Percentiles rank a stretch among this genome's conserved stretches.
These are phyloP conservation scores for Seison nebaliae DNA, from an alignment of 1,140 invertebrate species.

Conservation along the genomic window DNA sequence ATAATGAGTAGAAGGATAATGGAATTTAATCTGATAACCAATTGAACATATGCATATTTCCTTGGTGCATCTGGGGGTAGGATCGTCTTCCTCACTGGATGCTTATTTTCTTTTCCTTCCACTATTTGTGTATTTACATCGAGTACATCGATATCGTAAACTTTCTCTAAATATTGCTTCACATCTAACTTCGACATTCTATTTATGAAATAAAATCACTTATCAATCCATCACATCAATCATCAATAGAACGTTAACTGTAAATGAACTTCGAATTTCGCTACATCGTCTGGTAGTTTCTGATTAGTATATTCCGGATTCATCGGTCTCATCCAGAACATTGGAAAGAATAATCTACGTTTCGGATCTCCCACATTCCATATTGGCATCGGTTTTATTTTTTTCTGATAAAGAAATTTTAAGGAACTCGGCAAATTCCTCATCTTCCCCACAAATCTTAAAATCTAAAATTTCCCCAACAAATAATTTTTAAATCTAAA, in stretches of 20 bases:
- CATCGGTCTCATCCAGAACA: slow-evolving; percentile 6
- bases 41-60: slow-evolving; percentile 11
- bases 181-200: slow-evolving; percentile 10
- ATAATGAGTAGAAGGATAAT: too few species aligned
- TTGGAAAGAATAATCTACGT: slow-evolving; percentile 5
- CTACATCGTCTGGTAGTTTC: slow-evolving; percentile 8
- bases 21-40: too few species aligned
- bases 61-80: slow-evolving; percentile 5
- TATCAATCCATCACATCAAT: too few species aligned
- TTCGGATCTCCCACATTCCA: slow-evolving; percentile 11
- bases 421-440: slow-evolving; percentile 7
- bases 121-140: slow-evolving; percentile 4
- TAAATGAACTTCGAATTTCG: slow-evolving; percentile 11
- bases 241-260: too few species aligned
- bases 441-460: background rate
- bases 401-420: slow-evolving; percentile 8
- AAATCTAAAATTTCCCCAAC: too few species aligned
- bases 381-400: slow-evolving; percentile 4
- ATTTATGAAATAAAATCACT: too few species aligned
- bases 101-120: slow-evolving; percentile 8
- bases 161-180: slow-evolving; percentile 11
- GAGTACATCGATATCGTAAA: slow-evolving; percentile 9
- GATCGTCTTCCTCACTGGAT: slow-evolving; percentile 2
- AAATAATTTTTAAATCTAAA: background rate
- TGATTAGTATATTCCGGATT: slow-evolving; percentile 4